Percentiles rank a stretch among this genome's conserved stretches.
Evolutionary conservation across 1,140 invertebrate species (phyloP).

Genomic region (Temnothorax nylanderi): DNA sequence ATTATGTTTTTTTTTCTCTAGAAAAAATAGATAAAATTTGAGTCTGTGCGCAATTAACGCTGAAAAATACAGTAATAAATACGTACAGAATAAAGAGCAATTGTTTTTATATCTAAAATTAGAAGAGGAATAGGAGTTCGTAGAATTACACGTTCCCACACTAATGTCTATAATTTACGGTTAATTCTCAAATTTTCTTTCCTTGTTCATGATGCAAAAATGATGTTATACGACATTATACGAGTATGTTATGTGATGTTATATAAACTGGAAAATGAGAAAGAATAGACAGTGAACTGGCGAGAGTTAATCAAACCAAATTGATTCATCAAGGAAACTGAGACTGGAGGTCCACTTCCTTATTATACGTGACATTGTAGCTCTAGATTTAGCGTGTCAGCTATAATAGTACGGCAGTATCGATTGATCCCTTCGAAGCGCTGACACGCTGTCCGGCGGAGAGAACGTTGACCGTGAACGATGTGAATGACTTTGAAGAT

Average conservation of each 20-base stretch:
- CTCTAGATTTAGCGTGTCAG: background rate
- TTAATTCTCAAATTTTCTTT: background rate
- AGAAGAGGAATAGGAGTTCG: background rate
- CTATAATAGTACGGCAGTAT: background rate
- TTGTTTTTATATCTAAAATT: background rate
- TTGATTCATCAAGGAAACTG: background rate
- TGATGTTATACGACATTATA: background rate
- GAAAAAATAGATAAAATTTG: background rate
- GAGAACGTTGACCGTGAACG: slow-evolving; percentile 37
- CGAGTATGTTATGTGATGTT: background rate
- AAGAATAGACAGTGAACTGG: background rate
- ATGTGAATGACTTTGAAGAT: slow-evolving; percentile 40
- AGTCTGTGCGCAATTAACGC: background rate
- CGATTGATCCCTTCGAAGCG: background rate
- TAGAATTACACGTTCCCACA: background rate
- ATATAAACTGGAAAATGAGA: background rate
- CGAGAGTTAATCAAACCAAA: background rate
- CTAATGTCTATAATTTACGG: background rate
- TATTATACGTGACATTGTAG: background rate
- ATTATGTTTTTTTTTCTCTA: background rate
- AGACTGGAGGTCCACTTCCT: background rate
- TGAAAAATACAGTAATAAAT: background rate
- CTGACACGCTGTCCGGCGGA: background rate
- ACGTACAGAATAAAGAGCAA: background rate
- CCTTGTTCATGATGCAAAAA: background rate